These are phyloP conservation scores for Egretta garzetta DNA, from an alignment of 2,113 vertebrate species.

Conservation along the genomic window DNA sequence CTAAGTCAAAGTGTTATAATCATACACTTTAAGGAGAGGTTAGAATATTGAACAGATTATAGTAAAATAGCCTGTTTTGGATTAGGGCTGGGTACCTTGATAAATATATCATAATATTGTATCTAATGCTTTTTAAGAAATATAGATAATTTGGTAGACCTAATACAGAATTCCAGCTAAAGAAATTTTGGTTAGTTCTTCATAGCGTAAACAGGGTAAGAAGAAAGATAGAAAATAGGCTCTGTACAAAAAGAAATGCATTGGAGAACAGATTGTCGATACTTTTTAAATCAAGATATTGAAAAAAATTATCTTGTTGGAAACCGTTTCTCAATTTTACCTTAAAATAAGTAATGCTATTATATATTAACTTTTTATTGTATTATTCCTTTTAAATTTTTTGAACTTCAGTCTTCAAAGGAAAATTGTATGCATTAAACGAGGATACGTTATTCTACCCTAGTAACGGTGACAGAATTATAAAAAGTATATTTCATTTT, in stretches of 20 bases:
- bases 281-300: not conserved
- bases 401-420: not conserved
- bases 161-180: not conserved
- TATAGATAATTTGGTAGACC: not conserved
- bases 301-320: not conserved
- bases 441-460: constrained; percentile 74
- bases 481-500: constrained; percentile 77
- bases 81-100: not conserved
- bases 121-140: not conserved
- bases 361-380: not conserved
- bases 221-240: not conserved
- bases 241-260: not conserved
- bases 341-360: not conserved
- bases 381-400: not conserved
- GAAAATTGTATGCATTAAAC: constrained; percentile 79
- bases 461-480: constrained; percentile 52
- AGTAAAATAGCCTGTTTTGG: not conserved
- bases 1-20: not conserved
- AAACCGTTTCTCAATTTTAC: not conserved
- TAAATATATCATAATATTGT: not conserved
- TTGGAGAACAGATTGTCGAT: not conserved
- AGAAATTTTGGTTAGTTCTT: not conserved
- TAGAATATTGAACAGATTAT: not conserved
- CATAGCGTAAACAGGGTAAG: not conserved
- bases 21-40: not conserved